A percentile compares a stretch with the other conserved stretches of the same genome.
These are phyloP conservation scores for Gyps fulvus DNA, from an alignment of 2,113 vertebrate genomes.

Conservation along the genomic window DNA sequence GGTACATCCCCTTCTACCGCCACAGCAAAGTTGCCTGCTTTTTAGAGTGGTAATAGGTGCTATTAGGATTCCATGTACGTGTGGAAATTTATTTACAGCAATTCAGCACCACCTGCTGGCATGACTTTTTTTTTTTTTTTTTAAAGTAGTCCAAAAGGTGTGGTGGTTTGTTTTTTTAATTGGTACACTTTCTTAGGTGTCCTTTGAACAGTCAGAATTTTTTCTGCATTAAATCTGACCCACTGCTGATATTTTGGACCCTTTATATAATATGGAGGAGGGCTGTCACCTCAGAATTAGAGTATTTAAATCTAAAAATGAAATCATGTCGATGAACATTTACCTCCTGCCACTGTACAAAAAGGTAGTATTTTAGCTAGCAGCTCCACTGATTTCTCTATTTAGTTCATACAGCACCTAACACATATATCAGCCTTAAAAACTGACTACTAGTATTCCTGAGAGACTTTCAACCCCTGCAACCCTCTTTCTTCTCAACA, in stretches of 20 bases:
- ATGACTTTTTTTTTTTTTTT: background rate
- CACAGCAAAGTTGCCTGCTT: background rate
- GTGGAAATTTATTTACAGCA: background rate
- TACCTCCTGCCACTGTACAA: background rate
- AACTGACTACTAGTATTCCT: background rate
- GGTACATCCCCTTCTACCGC: accelerated
- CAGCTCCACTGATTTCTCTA: background rate
- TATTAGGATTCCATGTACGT: background rate
- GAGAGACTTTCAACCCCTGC: background rate
- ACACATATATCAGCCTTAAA: background rate
- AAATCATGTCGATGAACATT: background rate
- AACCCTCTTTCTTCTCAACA: background rate
- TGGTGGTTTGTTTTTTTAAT: background rate
- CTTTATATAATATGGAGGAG: background rate
- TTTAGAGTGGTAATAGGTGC: accelerated
- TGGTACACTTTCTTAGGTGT: background rate
- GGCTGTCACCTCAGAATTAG: background rate
- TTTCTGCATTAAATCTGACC: background rate
- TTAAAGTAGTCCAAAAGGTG: background rate
- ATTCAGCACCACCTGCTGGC: constrained; percentile 57
- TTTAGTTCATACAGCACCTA: background rate
- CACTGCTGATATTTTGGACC: background rate
- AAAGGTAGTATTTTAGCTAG: background rate
- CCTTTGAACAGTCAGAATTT: background rate
- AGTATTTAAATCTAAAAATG: background rate